Evolutionary conservation across 2,113 vertebrate species (phyloP), one percentile per base, ranked within the genome.

Genomic region (Odontesthes bonariensis): DNA sequence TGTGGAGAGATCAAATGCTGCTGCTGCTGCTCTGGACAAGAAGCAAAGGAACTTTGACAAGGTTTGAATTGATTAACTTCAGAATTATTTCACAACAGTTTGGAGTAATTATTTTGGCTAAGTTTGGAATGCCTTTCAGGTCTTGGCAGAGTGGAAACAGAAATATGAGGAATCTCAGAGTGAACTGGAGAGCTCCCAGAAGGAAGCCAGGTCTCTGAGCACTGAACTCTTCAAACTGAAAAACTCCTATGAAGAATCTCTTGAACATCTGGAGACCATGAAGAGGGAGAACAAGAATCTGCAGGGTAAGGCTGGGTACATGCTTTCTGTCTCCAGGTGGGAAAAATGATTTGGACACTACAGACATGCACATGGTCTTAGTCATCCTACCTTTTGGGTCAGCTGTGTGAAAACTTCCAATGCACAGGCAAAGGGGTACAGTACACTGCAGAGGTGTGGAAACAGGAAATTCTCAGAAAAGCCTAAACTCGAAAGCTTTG

Each of bases 171-270:
- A 98, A 85, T 95, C 91, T 0, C 97, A 98, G 90, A 94, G 94
- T 0, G 97, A 98, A 84, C 85, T 98, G 87, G 97, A 98, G 88
- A 94, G 95, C 0, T 95, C 97, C 0, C 97, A 98, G 86, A 98
- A 98, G 77, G 97, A 98, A 52, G 92, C 97, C 1, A 90, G 97
- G 14, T 91, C 94, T 32, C 90, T 97, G 51, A 96, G 96, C 92
- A 98, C 97, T 0, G 97, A 98, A 51, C 95, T 98, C 63, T 97
- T 98, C 89, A 98, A 97, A 83, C 89, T 98, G 73, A 98, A 96
- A 82, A 98, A 98, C 1, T 92, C 95, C 22, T 98, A 97, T 0
- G 97, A 98, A 90, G 97, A 98, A 73, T 89, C 95, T 0, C 88
- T 98, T 0, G 97, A 98, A 46, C 96, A 98, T 13, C 79, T 95